Conservation (phyloP, 2,113 vertebrate species). For the Otis tarda region DNA sequence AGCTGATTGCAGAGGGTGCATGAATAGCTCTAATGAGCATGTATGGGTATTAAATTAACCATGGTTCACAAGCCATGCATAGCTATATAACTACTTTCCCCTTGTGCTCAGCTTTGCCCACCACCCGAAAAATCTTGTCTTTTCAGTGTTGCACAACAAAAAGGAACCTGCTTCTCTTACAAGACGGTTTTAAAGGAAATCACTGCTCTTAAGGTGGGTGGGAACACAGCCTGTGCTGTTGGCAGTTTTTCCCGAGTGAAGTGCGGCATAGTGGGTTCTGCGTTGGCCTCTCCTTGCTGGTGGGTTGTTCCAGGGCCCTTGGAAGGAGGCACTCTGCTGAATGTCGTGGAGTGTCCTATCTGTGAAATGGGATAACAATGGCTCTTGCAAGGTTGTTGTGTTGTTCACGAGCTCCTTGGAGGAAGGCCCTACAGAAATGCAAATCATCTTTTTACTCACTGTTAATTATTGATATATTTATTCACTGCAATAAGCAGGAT, state of each 20-base stretch:
- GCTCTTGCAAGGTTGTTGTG: background rate
- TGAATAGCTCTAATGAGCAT: constrained; percentile 78
- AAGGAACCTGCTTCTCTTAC: background rate
- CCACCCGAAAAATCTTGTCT: background rate
- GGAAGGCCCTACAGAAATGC: constrained; percentile 39
- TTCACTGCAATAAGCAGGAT: background rate
- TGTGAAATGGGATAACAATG: background rate
- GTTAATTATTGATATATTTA: constrained; percentile 30
- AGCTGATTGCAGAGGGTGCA: constrained; percentile 66
- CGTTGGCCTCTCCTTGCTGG: background rate
- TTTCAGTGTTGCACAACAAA: background rate
- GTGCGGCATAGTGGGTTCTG: background rate
- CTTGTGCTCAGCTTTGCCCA: constrained; percentile 11
- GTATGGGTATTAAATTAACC: constrained; percentile 75
- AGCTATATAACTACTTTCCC: constrained; percentile 51
- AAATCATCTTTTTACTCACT: background rate
- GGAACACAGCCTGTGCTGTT: background rate
- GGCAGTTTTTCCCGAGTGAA: background rate
- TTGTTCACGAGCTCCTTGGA: background rate
- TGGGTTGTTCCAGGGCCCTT: background rate
- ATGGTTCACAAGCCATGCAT: constrained; percentile 74
- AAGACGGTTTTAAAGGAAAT: background rate
- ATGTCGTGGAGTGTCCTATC: background rate
- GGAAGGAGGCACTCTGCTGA: background rate
- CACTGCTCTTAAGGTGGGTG: background rate